Evolutionary conservation across 30 jellyfish, hydroid and myxozoan genomes (phyloP).

Genomic region (Aurelia aurita): DNA sequence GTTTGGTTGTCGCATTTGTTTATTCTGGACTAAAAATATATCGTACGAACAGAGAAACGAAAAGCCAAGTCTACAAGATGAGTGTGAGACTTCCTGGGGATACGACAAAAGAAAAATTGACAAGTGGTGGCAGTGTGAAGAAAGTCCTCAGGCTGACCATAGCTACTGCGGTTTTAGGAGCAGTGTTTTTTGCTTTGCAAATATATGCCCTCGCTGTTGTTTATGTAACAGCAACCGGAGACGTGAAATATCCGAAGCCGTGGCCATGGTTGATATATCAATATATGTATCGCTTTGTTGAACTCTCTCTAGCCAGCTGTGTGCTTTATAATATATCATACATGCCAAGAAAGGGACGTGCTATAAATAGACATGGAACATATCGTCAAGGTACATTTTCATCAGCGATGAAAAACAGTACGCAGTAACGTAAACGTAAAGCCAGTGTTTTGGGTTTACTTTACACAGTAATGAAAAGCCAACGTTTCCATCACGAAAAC

Average conservation of each 20-base stretch:
- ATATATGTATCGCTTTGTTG: slow-evolving; percentile 62
- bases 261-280: slow-evolving; percentile 80
- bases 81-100: neutral
- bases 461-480: too few species aligned
- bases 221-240: neutral
- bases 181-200: slow-evolving; percentile 50
- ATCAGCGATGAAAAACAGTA: too few species aligned
- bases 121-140: slow-evolving; percentile 8
- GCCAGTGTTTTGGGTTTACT: too few species aligned
- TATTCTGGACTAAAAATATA: slow-evolving; percentile 50
- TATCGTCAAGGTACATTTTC: too few species aligned
- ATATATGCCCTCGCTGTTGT: slow-evolving; percentile 64
- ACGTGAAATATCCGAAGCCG: slow-evolving; percentile 23
- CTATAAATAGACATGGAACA: too few species aligned
- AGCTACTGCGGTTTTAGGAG: slow-evolving; percentile 50
- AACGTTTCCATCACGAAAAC: too few species aligned
- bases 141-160: slow-evolving; percentile 74
- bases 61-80: slow-evolving; percentile 26
- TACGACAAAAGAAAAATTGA: neutral
- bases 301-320: slow-evolving; percentile 46
- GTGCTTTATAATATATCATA: slow-evolving; percentile 56
- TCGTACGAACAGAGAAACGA: slow-evolving; percentile 28
- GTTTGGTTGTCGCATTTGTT: slow-evolving; percentile 46
- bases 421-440: too few species aligned
- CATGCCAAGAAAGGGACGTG: slow-evolving; percentile 31